Base-by-base conservation (phyloP, 2,888 invertebrate species). In the Eristalinus aeneus region DNA sequence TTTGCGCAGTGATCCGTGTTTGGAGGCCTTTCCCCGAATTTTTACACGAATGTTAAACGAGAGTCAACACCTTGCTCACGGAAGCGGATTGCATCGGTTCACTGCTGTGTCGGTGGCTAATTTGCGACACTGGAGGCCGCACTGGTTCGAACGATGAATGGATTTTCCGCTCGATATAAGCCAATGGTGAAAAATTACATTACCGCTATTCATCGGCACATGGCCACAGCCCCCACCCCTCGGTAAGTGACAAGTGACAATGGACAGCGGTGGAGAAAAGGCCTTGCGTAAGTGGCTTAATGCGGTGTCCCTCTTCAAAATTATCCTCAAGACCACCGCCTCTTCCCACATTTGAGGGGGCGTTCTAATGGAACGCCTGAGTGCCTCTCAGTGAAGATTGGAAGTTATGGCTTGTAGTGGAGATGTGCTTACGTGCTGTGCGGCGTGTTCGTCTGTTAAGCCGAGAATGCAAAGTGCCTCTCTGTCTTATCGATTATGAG, bases 1-100 rank as follows among this genome's bases (percentile, higher is more conserved):
- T 74, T 39, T 86, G 82, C 71, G 58, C 82, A 71, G 67, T 86
- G 86, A 86, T 82, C 78, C 86, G 82, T 46, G 16, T n/a, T 46
- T 46, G 39, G 39, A 32, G 32, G 32, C 16, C 16, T 8, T 6
- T 16, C 16, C n/a, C 27, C 27, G 16, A 56, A 73, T 56, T 69
- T 73, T 74, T 36, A 78, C 78, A 65, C 71, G 22, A 71, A 63
- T 77, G 77, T 82, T 82, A 86, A 82, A 46, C 67, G 16, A 34
- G 22, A 82, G 68, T 86, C 82, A 77, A 81, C 82, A 86, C 76
- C 77, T 73, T 81, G 69, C 69, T 72, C 73, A 69, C 69, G 36
- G 32, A 77, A 61, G 60, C 56, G 32, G 20, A 63, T 63, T 60
- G 74, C 75, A 39, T 53, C 31, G 76, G 73, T 80, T 86, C 76